Evolutionary conservation across 1,140 invertebrate species (phyloP).

Genomic region (Marisa cornuarietis): DNA sequence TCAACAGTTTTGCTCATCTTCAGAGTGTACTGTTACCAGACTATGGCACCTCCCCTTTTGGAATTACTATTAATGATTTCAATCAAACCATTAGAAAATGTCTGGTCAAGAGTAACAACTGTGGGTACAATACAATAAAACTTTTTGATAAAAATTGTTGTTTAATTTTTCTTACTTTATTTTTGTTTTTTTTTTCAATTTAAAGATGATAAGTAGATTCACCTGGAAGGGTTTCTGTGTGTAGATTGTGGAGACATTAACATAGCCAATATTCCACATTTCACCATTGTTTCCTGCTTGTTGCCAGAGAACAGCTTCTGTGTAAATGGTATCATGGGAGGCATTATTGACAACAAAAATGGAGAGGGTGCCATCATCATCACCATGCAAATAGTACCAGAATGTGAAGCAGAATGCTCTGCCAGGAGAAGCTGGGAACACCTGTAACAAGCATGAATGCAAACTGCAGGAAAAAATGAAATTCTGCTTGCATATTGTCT

Average conservation of each 20-base stretch:
- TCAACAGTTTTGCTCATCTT: too few relatives aligned
- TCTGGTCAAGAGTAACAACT: too few relatives aligned
- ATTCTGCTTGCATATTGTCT: too few relatives aligned
- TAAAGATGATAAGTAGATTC: not conserved
- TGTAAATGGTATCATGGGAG: slow-evolving; percentile 34
- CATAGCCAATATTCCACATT: slow-evolving; percentile 46
- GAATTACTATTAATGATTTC: too few relatives aligned
- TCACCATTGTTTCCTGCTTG: slow-evolving; percentile 38
- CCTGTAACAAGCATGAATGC: not conserved
- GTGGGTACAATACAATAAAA: not conserved
- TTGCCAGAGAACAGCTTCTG: slow-evolving; percentile 49
- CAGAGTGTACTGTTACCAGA: too few relatives aligned
- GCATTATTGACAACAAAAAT: slow-evolving; percentile 43
- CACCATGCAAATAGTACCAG: slow-evolving; percentile 63
- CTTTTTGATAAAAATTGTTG: too few relatives aligned
- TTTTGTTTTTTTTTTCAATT: not conserved
- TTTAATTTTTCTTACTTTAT: too few relatives aligned
- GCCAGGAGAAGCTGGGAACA: slow-evolving; percentile 1
- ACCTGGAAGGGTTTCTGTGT: slow-evolving; percentile 52
- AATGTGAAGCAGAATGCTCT: slow-evolving; percentile 46
- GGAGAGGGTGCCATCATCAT: slow-evolving; percentile 43
- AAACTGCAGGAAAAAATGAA: too few relatives aligned
- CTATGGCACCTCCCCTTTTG: too few relatives aligned
- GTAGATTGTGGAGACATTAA: slow-evolving; percentile 46
- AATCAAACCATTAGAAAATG: too few relatives aligned